These are phyloP conservation scores for Drusus annulatus DNA, from an alignment of 1,140 invertebrate species.

Conservation along the genomic window DNA sequence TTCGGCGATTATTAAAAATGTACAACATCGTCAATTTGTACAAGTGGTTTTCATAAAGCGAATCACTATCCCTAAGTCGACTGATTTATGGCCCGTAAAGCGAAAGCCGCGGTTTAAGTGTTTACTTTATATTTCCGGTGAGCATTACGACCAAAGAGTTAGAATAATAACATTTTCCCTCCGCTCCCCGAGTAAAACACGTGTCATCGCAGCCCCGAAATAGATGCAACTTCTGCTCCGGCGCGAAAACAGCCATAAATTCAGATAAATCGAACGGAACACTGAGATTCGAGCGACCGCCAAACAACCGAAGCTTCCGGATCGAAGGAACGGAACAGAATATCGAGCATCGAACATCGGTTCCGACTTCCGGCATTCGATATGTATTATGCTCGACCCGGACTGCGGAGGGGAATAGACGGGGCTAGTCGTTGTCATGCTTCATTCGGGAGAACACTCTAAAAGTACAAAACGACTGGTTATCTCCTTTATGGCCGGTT, in stretches of 20 bases:
- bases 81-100: constrained; percentile 23
- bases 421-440: not conserved
- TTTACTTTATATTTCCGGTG: constrained; percentile 23
- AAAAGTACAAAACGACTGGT: too few species aligned
- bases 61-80: not conserved
- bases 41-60: not conserved
- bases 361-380: constrained; percentile 14
- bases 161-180: not conserved
- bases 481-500: too few species aligned
- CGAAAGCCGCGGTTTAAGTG: constrained; percentile 21
- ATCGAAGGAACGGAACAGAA: constrained; percentile 21
- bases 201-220: constrained; percentile 19
- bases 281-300: constrained; percentile 32
- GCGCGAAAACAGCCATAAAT: constrained; percentile 42
- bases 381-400: constrained; percentile 10
- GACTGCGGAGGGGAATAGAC: not conserved
- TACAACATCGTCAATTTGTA: too few species aligned
- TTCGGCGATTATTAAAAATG: too few species aligned
- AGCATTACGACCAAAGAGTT: constrained; percentile 22
- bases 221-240: constrained; percentile 16
- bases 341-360: constrained; percentile 7
- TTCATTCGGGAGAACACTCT: too few species aligned
- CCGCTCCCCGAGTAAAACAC: not conserved
- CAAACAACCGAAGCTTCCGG: constrained; percentile 43
- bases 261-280: constrained; percentile 41